Base-by-base conservation (phyloP, 2,888 invertebrate genomes). In the Incurvaria masculella region DNA sequence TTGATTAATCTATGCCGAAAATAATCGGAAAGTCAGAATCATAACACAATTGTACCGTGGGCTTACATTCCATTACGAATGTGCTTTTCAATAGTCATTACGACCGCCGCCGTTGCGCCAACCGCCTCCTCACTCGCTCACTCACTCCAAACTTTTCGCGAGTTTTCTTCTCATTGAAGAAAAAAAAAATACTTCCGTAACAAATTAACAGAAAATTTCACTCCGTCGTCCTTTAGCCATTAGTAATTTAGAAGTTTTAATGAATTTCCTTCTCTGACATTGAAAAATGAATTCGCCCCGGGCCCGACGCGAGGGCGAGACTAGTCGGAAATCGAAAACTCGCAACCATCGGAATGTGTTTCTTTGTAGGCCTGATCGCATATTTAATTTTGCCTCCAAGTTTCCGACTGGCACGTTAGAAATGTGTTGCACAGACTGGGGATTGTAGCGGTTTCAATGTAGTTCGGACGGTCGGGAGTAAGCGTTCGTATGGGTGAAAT, bases 191-290 rank as follows among this genome's bases (percentile, higher is more conserved):
- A 74, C 66, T 76, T 78, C 73, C 58, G 54, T 68, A 71, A 69
- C 75, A 76, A 78, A 76, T 78, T 78, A 75, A 75, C 74, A 76
- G 74, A 67, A 67, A 76, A 74, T 75, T 75, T 73, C 65, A 72
- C 75, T 74, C 66, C 72, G 71, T 71, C 40, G 4, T 75, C 73
- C 71, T 70, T 76, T 71, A 70, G 72, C 72, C 73, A 76, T 78
- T 73, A 74, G 76, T 74, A 78, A 76, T 76, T 74, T 72, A 73
- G 68, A 72, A 78, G 70, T 78, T 78, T 69, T 78, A 78, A 78
- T 78, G 78, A 78, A 78, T 76, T 78, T 78, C 72, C 70, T 71
- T 72, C 68, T 67, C 64, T 70, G 76, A 78, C 78, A 72, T 74
- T 78, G 76, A 78, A 72, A 75, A 76, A 78, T 78, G 73, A 73